Base-by-base conservation (phyloP, 1,140 invertebrate species). In the Galendromus occidentalis region DNA sequence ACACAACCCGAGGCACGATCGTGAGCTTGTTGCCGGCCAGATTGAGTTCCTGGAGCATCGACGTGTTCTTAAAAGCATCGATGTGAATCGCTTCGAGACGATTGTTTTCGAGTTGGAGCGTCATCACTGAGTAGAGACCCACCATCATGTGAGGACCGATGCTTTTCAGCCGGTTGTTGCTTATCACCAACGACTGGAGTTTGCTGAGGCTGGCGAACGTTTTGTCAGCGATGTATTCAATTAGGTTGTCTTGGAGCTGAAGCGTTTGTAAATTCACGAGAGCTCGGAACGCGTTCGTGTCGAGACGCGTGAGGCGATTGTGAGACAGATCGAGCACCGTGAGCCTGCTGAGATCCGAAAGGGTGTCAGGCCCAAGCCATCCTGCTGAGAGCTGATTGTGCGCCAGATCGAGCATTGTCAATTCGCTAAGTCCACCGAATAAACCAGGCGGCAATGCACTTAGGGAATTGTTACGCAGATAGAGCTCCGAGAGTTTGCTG, bases 391-490 rank as follows among this genome's bases (percentile, higher is more conserved):
- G 77, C 70, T 85, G 83, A 77, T 96, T 96, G 66, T 85, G 83
- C 1, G 87, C 87, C 64, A 93, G 77, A 75, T 95, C 87, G 39
- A 96, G 79, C 9, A 88, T 82, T 42, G 89, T 78, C 63, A 96
- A 77, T 71, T 88, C 84, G 67, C 84, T 82, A 66, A 92, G 78
- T 17, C 82, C 82, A 69, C 84, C 82, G 85, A 87, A 51, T 84
- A 88, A 71, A 1, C 85, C 85, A 1, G 85, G 84, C 4, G 85
- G 84, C 18, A 89, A 75, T 4, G 85, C 82, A 69, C 81, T 81
- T 65, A 91, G 75, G 1, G 85, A 84, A 79, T 91, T 92, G 75
- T 91, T 91, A 74, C 87, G 85, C 70, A 91, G 75, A 73, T 87
- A 84, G 68, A 92, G 82, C 77, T 90, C 86, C 76, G 86, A 86